Base-by-base conservation (phyloP, 2,888 invertebrate species). In the Lysandra bellargus region DNA sequence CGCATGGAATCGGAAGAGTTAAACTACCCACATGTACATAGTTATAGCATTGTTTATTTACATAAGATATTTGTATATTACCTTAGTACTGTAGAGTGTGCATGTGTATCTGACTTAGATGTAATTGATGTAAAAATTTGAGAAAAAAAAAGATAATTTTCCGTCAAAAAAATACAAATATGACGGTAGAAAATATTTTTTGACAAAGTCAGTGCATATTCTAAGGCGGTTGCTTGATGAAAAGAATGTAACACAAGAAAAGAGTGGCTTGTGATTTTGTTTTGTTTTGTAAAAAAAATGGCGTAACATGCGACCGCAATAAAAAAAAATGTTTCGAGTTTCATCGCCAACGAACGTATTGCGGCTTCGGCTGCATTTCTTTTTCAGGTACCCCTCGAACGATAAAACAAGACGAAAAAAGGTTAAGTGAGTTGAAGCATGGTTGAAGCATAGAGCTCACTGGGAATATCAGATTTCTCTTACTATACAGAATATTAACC, bases 211-310 rank as follows among this genome's bases (percentile, higher is more conserved):
- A 90, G 90, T 90, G 85, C 90, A 88, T 88, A 87, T 87, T 85
- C 85, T 82, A 84, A 85, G 91, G 92, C 92, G 91, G 90, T 89
- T 88, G 88, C 86, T 83, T 49, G 83, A 83, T 83, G 82, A 82
- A 80, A 81, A 82, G 72, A 83, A 82, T 92, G 92, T 93, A 91
- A 93, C 92, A 86, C 92, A 88, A 90, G 92, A 93, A 93, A 93
- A 93, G 88, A 93, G 78, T 82, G 81, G 81, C 92, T 92, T 90
- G 93, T 90, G 92, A 82, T 80, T 84, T 87, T 85, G 86, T 85
- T 87, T 88, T 89, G 85, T 89, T 90, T 90, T 90, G 87, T 89
- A 73, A 87, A 88, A 89, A 87, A 84, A 86, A 85, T 84, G 84
- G 85, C 83, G 89, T 89, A 86, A 88, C 84, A 80, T 82, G 88